Evolutionary conservation across 1,140 invertebrate species (phyloP), one percentile per base, ranked within the genome.

Genomic region (Schmidtea mediterranea): DNA sequence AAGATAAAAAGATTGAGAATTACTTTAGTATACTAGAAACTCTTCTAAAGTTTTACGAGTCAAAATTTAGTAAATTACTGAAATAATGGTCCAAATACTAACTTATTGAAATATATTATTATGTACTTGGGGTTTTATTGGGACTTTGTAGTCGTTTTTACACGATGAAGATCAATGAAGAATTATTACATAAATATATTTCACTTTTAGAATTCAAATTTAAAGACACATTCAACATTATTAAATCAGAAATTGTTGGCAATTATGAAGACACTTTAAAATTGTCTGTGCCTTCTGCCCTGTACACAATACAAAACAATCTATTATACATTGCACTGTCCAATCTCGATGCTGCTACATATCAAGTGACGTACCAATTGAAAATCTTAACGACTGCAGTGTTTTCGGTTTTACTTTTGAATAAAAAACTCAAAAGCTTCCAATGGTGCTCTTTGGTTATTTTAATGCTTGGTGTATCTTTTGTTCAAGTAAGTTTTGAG

Each of bases 361-460:
- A 84, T 71, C 90, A 97, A 73, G 67, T 71, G 1, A 68, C 68
- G 18, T 69, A 40, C 51, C 92, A 98, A 64, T 62, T 98, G 43
- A 98, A 97, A 70, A 87, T 98, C 55, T 68, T 98, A 1, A 97
- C 90, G 9, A 97, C 92, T 13, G 90, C 90, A 21, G 72, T 97
- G 56, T 95, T 98, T 62, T 83, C 87, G 43, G 82, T 97, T 6
- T 57, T 80, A 2, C 86, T 98, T 55, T 66, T 98, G 37, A 15
- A 22, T 22, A 73, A 76, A 45, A 76, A 76, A 54, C 63, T 98
- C 1, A 69, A 75, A 1, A 67, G 62, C 48, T 74, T 77, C 43
- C 87, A 95, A 59, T 97, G 89, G 89, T 61, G 76, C 24, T 76
- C 87, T 0, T 63, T 98, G 37, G 59, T 82, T 1, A 64, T 92